These are phyloP conservation scores for Dufourea novaeangliae DNA, from an alignment of 1,140 invertebrate species.

Conservation along the genomic window DNA sequence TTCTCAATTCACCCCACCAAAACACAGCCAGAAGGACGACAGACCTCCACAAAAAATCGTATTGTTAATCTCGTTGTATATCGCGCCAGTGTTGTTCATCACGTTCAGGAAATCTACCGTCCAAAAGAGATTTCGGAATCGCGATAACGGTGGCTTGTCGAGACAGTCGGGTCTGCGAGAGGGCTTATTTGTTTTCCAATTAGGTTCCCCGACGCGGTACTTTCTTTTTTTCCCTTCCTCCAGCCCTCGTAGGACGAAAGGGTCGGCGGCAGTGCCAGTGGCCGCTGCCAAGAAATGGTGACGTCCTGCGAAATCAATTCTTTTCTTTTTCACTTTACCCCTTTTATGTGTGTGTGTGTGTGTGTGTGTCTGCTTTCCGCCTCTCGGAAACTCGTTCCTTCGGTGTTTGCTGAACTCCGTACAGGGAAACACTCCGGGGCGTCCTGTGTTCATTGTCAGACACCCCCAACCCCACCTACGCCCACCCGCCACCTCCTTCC, in stretches of 20 bases:
- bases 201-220: not conserved
- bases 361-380: conserved; percentile 14
- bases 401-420: conserved; percentile 49
- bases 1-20: no score
- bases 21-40: no score
- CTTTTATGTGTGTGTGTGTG: conserved; percentile 3
- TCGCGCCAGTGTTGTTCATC: not conserved
- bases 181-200: conserved; percentile 46
- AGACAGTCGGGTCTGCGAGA: not conserved
- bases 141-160: not conserved
- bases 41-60: no score
- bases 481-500: conserved; percentile 9
- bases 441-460: conserved; percentile 42
- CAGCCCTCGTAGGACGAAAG: no score
- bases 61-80: no score
- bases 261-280: not conserved
- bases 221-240: not conserved
- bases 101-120: not conserved
- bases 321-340: conserved; percentile 29
- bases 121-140: not conserved
- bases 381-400: conserved; percentile 27
- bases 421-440: conserved; percentile 43
- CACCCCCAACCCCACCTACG: conserved; percentile 7
- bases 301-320: conserved; percentile 57
- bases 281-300: conserved; percentile 50